These are phyloP conservation scores for Hydrolagus colliei DNA, from an alignment of 2,797 vertebrate genomes.

Conservation along the genomic window DNA sequence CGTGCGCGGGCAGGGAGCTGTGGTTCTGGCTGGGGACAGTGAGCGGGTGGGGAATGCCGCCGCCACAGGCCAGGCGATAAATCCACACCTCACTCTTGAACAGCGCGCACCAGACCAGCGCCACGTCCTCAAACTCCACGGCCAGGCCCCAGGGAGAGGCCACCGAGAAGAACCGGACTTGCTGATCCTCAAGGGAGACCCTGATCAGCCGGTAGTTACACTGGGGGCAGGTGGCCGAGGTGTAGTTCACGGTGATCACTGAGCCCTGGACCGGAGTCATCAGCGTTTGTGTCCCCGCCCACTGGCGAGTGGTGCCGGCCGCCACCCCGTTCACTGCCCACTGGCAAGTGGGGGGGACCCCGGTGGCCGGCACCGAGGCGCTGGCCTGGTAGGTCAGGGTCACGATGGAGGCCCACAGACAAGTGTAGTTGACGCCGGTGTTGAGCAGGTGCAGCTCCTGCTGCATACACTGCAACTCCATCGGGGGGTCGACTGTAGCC, in stretches of 20 bases:
- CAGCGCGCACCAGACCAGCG: background rate
- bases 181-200: background rate
- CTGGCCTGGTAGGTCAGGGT: background rate
- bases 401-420: background rate
- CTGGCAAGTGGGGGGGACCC: background rate
- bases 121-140: background rate
- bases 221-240: background rate
- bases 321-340: background rate
- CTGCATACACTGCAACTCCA: background rate
- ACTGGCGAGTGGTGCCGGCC: background rate
- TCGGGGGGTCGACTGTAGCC: background rate
- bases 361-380: background rate
- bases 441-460: background rate
- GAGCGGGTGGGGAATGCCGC: background rate
- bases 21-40: no score
- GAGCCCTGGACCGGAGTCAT: fast-evolving
- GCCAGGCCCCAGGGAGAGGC: background rate
- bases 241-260: background rate
- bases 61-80: background rate
- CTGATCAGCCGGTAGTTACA: background rate
- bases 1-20: no score
- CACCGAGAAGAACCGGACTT: no score
- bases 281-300: background rate
- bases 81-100: background rate
- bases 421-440: background rate